A percentile compares a stretch with the other conserved stretches of the same genome.
phyloP scores from a whole-genome alignment of 1,140 invertebrate genomes.

The Brachystomella parvula region DNA sequence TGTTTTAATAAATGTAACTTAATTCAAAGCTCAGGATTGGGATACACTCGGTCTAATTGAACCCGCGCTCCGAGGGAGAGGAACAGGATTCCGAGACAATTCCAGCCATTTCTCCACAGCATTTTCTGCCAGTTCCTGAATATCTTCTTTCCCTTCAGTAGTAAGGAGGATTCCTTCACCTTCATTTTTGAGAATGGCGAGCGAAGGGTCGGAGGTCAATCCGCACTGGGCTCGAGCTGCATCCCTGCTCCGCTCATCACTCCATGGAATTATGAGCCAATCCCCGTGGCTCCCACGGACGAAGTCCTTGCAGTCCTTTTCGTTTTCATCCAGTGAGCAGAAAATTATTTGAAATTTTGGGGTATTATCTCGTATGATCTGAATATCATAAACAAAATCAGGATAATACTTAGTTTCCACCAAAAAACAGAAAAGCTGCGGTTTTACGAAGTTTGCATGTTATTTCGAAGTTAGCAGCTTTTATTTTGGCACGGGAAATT shows the following conservation, averaged over 20 bases:
- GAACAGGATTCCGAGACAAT: neutral
- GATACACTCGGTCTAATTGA: neutral
- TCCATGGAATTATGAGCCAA: slow-evolving; percentile 21
- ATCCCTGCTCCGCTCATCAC: slow-evolving; percentile 3
- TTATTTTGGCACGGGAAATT: no score
- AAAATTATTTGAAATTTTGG: slow-evolving; percentile 17
- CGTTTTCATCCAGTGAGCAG: slow-evolving; percentile 22
- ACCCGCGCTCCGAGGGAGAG: neutral
- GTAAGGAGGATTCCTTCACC: slow-evolving; percentile 17
- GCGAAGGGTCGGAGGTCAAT: neutral
- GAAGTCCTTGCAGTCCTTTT: slow-evolving; percentile 22
- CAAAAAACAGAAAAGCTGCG: neutral
- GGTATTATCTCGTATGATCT: neutral
- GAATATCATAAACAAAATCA: neutral
- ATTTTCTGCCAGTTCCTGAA: slow-evolving; percentile 5
- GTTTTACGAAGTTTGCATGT: neutral
- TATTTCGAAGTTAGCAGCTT: no score
- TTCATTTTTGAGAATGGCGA: neutral
- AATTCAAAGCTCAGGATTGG: neutral
- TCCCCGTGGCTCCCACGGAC: slow-evolving; percentile 9
- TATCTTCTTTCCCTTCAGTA: slow-evolving; percentile 15
- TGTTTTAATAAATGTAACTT: no score
- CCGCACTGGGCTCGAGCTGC: neutral
- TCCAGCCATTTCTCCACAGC: neutral
- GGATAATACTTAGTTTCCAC: no score